These are phyloP conservation scores for Heliangelus exortis DNA, from an alignment of 2,797 vertebrate species.

Conservation along the genomic window DNA sequence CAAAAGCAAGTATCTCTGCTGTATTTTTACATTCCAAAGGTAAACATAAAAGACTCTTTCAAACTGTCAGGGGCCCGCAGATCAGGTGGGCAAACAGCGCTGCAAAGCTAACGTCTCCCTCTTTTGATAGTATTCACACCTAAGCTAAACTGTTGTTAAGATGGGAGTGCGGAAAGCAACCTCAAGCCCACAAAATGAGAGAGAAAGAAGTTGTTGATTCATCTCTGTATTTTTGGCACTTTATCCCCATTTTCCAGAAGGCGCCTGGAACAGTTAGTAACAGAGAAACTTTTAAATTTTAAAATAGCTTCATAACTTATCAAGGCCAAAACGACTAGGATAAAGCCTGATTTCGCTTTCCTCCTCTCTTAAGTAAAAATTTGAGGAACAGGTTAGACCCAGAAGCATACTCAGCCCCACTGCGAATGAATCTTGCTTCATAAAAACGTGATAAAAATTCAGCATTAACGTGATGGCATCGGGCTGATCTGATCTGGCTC, in stretches of 20 bases:
- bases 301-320: slow-evolving; percentile 65
- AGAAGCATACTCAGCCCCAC: neutral
- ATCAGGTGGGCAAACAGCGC: slow-evolving; percentile 60
- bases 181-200: slow-evolving; percentile 64
- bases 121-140: slow-evolving; percentile 64
- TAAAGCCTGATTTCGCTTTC: slow-evolving; percentile 8
- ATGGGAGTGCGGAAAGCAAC: slow-evolving; percentile 52
- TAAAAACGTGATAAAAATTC: slow-evolving; percentile 11
- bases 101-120: slow-evolving; percentile 35
- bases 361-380: neutral
- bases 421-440: neutral
- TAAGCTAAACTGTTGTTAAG: slow-evolving; percentile 53
- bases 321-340: slow-evolving; percentile 54
- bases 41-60: slow-evolving; percentile 59
- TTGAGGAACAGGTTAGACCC: neutral
- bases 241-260: slow-evolving; percentile 67
- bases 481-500: slow-evolving; percentile 1
- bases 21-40: slow-evolving; percentile 40
- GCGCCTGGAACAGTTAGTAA: slow-evolving; percentile 69
- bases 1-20: slow-evolving; percentile 13
- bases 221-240: slow-evolving; percentile 65
- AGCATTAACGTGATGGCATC: slow-evolving; percentile 13
- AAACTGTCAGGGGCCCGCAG: slow-evolving; percentile 50
- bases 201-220: slow-evolving; percentile 61
- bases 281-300: slow-evolving; percentile 71